phyloP scores from a whole-genome alignment of 1,140 invertebrate species.

The Orius laevigatus region DNA sequence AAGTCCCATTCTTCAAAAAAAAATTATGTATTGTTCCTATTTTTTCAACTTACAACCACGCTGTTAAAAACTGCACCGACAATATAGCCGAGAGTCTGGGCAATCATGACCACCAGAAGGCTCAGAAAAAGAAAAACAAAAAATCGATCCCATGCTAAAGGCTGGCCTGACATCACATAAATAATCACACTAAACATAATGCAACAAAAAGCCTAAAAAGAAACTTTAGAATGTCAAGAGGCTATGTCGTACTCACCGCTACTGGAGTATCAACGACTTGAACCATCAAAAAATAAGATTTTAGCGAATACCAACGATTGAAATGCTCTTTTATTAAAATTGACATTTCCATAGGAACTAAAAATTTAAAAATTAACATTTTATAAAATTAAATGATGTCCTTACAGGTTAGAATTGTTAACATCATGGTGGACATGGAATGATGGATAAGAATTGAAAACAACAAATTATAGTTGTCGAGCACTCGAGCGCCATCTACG shows the following conservation, averaged over 20 bases:
- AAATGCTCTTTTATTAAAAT: slow-evolving; percentile 86
- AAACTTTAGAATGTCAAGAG: background rate
- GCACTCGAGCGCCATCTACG: slow-evolving; percentile 48
- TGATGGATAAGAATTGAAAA: slow-evolving; percentile 70
- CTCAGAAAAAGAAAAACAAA: slow-evolving; percentile 67
- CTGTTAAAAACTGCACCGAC: slow-evolving; percentile 71
- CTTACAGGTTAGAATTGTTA: slow-evolving; percentile 67
- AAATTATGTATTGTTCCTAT: slow-evolving; percentile 1
- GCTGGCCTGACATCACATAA: slow-evolving; percentile 75
- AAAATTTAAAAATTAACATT: slow-evolving; percentile 19
- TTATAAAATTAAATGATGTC: slow-evolving; percentile 6
- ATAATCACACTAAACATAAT: slow-evolving; percentile 63
- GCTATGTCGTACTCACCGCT: slow-evolving; percentile 35
- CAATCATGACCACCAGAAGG: slow-evolving; percentile 65
- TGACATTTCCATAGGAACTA: slow-evolving; percentile 82
- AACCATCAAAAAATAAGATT: slow-evolving; percentile 76
- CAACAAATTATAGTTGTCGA: slow-evolving; percentile 67
- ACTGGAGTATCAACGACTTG: slow-evolving; percentile 69
- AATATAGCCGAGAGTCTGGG: slow-evolving; percentile 74
- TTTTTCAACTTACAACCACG: slow-evolving; percentile 61
- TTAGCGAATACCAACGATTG: slow-evolving; percentile 91
- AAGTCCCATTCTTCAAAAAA: slow-evolving; percentile 54
- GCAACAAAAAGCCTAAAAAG: slow-evolving; percentile 47
- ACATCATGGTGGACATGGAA: slow-evolving; percentile 73
- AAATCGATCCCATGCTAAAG: slow-evolving; percentile 47